A percentile compares a stretch with the other conserved stretches of the same genome.
These are phyloP conservation scores for Gavialis gangeticus DNA, from an alignment of 2,113 vertebrate species.

Conservation along the genomic window DNA sequence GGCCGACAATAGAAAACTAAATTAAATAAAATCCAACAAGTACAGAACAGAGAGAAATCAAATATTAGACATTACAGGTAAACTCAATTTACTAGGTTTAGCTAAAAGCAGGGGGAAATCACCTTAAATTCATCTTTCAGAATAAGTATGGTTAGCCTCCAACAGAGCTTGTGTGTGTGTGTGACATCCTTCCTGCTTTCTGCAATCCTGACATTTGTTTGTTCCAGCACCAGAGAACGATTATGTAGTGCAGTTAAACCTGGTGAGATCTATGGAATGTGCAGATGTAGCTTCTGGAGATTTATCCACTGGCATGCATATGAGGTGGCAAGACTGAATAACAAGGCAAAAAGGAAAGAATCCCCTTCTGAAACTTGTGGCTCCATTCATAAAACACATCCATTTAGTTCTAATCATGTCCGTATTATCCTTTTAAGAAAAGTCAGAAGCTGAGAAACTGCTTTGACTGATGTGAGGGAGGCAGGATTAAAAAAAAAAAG, in stretches of 20 bases:
- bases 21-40: neutral
- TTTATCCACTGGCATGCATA: conserved; percentile 11
- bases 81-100: neutral
- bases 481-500: neutral
- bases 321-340: conserved; percentile 20
- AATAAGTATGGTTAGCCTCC: neutral
- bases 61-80: neutral
- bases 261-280: conserved; percentile 28
- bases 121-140: neutral
- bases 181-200: neutral
- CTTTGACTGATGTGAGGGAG: neutral
- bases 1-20: neutral
- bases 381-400: conserved; percentile 49
- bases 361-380: neutral
- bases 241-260: neutral
- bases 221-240: neutral
- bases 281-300: conserved; percentile 17
- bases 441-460: conserved; percentile 19
- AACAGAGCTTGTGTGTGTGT: neutral
- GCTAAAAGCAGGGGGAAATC: neutral
- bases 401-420: neutral
- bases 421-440: conserved; percentile 24
- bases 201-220: neutral
- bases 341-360: neutral
- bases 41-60: neutral